Conservation (phyloP, 2,113 vertebrate species). For the Heptranchias perlo region DNA sequence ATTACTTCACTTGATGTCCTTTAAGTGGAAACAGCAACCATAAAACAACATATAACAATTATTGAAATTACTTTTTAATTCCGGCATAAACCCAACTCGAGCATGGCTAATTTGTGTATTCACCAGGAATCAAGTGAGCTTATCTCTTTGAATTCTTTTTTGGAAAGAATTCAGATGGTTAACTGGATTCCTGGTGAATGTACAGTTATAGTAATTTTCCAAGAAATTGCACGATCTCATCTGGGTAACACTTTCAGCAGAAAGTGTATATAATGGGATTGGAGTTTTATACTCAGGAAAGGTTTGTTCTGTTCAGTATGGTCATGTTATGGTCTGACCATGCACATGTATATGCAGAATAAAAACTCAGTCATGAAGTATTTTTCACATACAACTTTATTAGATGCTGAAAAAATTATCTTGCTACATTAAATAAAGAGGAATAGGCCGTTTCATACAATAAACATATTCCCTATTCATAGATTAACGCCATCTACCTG, state of each 20-base stretch:
- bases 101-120: background rate
- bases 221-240: background rate
- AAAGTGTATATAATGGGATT: background rate
- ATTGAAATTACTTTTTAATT: conserved; percentile 10
- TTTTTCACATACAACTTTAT: background rate
- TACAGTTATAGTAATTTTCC: background rate
- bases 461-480: background rate
- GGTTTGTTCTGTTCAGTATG: background rate
- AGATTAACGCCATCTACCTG: background rate
- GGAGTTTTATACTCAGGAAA: background rate
- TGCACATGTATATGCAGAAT: background rate
- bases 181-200: background rate
- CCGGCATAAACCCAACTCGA: background rate
- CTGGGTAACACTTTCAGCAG: background rate
- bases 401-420: background rate
- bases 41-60: background rate
- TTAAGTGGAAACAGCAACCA: background rate
- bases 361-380: background rate
- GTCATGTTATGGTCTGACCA: background rate
- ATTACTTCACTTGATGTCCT: background rate
- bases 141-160: background rate
- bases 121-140: background rate
- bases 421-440: background rate
- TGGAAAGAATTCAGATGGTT: background rate
- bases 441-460: background rate